phyloP scores from a whole-genome alignment of 1,140 invertebrate genomes.

The Drosophila orosa region DNA sequence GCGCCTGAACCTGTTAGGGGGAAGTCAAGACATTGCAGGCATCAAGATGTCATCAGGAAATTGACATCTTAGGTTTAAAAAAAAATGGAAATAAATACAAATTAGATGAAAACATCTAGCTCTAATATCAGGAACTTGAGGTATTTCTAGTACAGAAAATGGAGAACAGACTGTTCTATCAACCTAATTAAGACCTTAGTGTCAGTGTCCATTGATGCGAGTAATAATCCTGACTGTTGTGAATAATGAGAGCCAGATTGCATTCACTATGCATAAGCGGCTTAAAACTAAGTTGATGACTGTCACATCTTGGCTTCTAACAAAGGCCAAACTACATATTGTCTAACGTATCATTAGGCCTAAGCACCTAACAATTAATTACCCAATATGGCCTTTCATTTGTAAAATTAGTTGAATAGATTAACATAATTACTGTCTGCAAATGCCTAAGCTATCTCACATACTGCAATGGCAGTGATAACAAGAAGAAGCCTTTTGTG shows the following conservation, averaged over 20 bases:
- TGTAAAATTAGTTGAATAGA: background rate
- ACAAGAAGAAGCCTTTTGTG: too few species aligned
- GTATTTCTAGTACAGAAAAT: too few species aligned
- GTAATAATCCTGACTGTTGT: too few species aligned
- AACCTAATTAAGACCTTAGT: background rate
- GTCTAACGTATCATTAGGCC: background rate
- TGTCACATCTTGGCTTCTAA: too few species aligned
- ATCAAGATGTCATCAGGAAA: background rate
- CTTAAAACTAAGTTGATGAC: background rate
- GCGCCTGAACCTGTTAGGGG: background rate
- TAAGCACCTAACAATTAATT: background rate
- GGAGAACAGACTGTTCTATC: too few species aligned
- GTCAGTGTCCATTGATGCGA: background rate
- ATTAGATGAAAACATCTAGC: too few species aligned
- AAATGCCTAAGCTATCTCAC: background rate
- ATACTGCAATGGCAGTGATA: background rate
- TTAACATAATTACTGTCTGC: background rate
- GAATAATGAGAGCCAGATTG: background rate
- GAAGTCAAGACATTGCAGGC: background rate
- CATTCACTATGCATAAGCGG: background rate
- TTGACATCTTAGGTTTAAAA: too few species aligned
- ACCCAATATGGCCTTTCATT: background rate
- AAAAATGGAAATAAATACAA: too few species aligned
- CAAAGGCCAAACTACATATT: background rate
- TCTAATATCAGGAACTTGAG: too few species aligned